These are phyloP conservation scores for Mycogona germanica DNA, from an alignment of 2,888 invertebrate genomes.

Conservation along the genomic window DNA sequence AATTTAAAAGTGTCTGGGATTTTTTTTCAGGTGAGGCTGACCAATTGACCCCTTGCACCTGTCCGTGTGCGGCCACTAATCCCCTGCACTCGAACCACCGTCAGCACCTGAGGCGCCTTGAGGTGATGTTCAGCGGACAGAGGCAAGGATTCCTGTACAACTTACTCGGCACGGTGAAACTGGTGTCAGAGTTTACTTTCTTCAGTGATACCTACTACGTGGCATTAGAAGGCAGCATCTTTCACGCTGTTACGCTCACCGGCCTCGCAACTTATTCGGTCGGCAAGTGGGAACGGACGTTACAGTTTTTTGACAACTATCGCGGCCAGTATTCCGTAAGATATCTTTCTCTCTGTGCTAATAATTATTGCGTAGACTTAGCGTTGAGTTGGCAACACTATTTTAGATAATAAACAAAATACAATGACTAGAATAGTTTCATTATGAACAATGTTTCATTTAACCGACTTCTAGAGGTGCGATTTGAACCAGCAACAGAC, in stretches of 20 bases:
- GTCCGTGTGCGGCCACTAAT: constrained; percentile 4
- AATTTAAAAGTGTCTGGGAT: too few species aligned
- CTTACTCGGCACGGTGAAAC: constrained; percentile 33
- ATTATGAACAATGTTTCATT: background rate
- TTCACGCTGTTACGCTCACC: constrained; percentile 57
- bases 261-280: constrained; percentile 65
- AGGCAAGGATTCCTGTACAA: constrained; percentile 57
- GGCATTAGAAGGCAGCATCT: constrained; percentile 47
- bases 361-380: too few species aligned
- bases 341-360: too few species aligned
- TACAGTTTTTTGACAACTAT: constrained; percentile 25
- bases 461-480: background rate
- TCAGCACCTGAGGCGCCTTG: constrained; percentile 42
- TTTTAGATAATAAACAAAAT: too few species aligned
- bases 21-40: too few species aligned
- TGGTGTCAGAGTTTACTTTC: constrained; percentile 44
- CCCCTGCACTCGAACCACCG: constrained; percentile 23
- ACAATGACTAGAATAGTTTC: too few species aligned
- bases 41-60: too few species aligned
- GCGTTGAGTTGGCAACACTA: too few species aligned
- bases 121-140: constrained; percentile 48
- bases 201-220: constrained; percentile 47
- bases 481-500: constrained; percentile 41
- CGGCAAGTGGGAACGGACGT: constrained; percentile 33
- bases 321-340: too few species aligned